Percentiles rank a stretch among this genome's conserved stretches.
Evolutionary conservation across 1,140 invertebrate species (phyloP).

Genomic region (Trichogramma pretiosum): DNA sequence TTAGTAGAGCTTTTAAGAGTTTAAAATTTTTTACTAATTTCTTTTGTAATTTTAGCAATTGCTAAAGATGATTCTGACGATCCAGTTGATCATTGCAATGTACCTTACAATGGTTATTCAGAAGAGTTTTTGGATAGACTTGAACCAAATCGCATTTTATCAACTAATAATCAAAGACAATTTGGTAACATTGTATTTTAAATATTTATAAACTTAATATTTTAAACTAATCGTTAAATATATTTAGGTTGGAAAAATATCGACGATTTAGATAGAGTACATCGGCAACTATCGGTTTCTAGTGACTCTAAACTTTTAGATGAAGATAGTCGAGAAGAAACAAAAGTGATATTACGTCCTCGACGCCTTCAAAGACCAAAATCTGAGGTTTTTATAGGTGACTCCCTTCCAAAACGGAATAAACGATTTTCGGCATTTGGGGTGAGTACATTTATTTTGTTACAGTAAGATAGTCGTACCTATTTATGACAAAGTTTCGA

Average conservation of each 20-base stretch:
- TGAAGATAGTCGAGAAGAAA: conserved; percentile 73
- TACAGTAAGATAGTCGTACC: no score
- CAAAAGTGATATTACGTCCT: conserved; percentile 75
- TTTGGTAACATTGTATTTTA: conserved; percentile 28
- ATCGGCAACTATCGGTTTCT: conserved; percentile 79
- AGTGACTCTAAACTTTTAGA: conserved; percentile 84
- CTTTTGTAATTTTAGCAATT: conserved; percentile 62
- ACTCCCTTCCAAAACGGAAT: conserved; percentile 58
- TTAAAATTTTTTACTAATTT: no score
- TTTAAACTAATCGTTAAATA: conserved; percentile 13
- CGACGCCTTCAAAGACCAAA: conserved; percentile 81
- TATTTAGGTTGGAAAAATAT: conserved; percentile 68
- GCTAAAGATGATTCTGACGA: conserved; percentile 69
- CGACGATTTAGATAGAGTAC: conserved; percentile 68
- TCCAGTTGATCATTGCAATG: conserved; percentile 52
- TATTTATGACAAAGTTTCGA: no score
- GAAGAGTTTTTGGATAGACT: conserved; percentile 83
- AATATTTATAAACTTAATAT: neutral
- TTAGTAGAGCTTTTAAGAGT: no score
- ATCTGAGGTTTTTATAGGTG: conserved; percentile 72
- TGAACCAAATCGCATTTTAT: conserved; percentile 80
- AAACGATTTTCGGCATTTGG: conserved; percentile 87
- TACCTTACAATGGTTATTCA: conserved; percentile 80
- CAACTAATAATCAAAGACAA: conserved; percentile 49
- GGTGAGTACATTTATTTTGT: conserved; percentile 55